Evolutionary conservation across 2,888 invertebrate species (phyloP).

Genomic region (Drosophila colorata): DNA sequence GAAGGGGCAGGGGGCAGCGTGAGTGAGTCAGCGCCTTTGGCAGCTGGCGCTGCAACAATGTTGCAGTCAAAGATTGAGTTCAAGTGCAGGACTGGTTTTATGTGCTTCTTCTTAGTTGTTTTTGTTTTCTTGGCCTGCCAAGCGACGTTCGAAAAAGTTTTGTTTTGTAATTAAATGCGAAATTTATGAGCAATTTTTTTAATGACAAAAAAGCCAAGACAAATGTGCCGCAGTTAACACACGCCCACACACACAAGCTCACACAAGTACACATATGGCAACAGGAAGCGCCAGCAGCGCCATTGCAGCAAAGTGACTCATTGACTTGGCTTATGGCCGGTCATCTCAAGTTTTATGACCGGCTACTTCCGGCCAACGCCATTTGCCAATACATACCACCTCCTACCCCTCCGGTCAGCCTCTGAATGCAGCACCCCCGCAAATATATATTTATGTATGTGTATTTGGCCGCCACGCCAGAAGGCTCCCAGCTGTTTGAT

Average conservation of each 20-base stretch:
- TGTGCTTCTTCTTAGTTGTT: background rate
- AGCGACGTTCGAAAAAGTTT: conserved; percentile 23
- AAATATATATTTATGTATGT: conserved; percentile 10
- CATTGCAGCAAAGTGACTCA: conserved; percentile 77
- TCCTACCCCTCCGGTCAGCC: no score
- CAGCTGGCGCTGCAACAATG: conserved; percentile 63
- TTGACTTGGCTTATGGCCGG: conserved; percentile 74
- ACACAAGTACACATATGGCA: conserved; percentile 12
- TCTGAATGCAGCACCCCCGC: conserved; percentile 35
- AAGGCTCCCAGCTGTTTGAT: conserved; percentile 67
- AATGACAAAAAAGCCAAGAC: conserved; percentile 73
- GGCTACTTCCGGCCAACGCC: conserved; percentile 79
- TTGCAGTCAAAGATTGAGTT: conserved; percentile 52
- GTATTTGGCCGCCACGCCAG: conserved; percentile 59
- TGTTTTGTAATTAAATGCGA: conserved; percentile 75
- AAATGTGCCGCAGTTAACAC: conserved; percentile 57
- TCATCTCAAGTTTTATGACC: conserved; percentile 81
- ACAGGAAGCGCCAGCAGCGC: conserved; percentile 41
- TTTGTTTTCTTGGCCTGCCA: conserved; percentile 1
- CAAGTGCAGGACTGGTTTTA: conserved; percentile 21
- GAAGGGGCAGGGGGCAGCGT: background rate
- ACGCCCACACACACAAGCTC: conserved; percentile 31
- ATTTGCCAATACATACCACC: conserved; percentile 40
- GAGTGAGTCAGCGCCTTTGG: conserved; percentile 73
- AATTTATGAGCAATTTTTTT: conserved; percentile 76